Conservation (phyloP, 2,888 invertebrate genomes). For the Osmoderma eremita region DNA sequence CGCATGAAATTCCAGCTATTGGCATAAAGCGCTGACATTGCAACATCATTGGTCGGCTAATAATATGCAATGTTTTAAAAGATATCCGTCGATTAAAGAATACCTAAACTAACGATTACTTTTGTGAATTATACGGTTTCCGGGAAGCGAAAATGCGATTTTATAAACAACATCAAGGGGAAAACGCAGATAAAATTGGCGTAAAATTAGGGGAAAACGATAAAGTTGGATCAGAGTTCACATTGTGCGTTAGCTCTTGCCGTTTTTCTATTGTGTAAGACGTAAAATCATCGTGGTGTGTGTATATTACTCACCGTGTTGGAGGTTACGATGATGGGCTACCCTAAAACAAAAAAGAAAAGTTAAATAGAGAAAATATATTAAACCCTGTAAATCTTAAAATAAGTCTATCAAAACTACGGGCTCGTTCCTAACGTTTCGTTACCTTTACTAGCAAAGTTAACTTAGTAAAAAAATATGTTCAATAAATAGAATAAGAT, state of each 20-base stretch:
- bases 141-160: constrained; percentile 2
- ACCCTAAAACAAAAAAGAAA: constrained; percentile 5
- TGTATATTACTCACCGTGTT: not conserved
- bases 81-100: not conserved
- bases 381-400: too few species aligned
- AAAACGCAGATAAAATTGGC: constrained; percentile 19
- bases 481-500: too few species aligned
- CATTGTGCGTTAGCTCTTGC: too few species aligned
- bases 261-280: constrained; percentile 1
- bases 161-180: constrained; percentile 20
- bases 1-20: constrained; percentile 26
- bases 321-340: not conserved
- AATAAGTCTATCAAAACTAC: too few species aligned
- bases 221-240: not conserved
- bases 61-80: constrained; percentile 20
- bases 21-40: constrained; percentile 28
- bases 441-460: too few species aligned
- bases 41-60: constrained; percentile 19
- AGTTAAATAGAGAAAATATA: too few species aligned
- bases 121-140: constrained; percentile 14
- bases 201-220: constrained; percentile 1
- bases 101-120: not conserved
- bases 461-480: too few species aligned
- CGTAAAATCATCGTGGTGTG: not conserved
- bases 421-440: too few species aligned